phyloP scores from a whole-genome alignment of 2,888 invertebrate genomes.

The Torymus tubicola region DNA sequence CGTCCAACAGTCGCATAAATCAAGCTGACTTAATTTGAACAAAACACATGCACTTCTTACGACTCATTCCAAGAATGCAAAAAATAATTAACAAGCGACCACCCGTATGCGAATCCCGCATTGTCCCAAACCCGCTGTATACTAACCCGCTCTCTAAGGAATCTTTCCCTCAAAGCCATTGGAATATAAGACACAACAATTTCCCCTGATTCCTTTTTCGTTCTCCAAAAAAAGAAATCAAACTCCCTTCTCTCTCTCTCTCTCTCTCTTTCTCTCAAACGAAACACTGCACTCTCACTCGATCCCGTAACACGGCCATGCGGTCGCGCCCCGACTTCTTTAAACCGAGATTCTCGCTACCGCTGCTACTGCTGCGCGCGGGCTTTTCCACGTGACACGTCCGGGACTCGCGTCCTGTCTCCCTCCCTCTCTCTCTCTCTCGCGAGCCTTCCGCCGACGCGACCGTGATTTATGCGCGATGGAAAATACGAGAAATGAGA shows the following conservation, averaged over 20 bases:
- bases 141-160: too few species aligned
- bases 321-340: slow-evolving; percentile 21
- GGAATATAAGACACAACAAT: too few species aligned
- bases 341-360: slow-evolving; percentile 26
- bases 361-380: slow-evolving; percentile 49
- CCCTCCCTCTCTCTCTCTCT: slow-evolving; percentile 53
- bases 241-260: background rate
- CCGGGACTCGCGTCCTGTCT: slow-evolving; percentile 62
- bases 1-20: too few species aligned
- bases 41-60: background rate
- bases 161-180: too few species aligned
- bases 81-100: background rate
- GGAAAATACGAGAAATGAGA: slow-evolving; percentile 75
- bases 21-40: background rate
- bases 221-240: slow-evolving; percentile 4
- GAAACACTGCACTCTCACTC: slow-evolving; percentile 6
- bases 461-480: slow-evolving; percentile 74
- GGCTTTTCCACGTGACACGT: slow-evolving; percentile 68
- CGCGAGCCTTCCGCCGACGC: slow-evolving; percentile 61
- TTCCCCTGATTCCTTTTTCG: too few species aligned
- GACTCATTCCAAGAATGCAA: background rate
- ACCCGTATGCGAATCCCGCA: background rate
- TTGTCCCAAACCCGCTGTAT: too few species aligned
- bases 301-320: slow-evolving; percentile 45
- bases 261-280: background rate